phyloP scores from a whole-genome alignment of 2,888 invertebrate species.

The Frankliniella fusca region DNA sequence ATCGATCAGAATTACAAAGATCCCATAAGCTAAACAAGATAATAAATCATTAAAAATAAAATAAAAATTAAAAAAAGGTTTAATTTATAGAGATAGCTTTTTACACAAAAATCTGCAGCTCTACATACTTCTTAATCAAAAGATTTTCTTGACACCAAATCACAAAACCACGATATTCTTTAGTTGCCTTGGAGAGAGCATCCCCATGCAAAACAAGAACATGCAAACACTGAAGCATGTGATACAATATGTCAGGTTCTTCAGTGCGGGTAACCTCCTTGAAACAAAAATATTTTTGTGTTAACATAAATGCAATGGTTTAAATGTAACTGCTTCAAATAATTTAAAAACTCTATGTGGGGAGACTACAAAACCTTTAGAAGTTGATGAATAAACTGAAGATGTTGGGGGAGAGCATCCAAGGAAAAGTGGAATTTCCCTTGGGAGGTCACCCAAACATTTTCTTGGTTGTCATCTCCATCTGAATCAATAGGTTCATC shows the following conservation, averaged over 20 bases:
- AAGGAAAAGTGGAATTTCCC: conserved; percentile 89
- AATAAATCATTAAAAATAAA: neutral
- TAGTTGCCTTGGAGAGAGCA: conserved; percentile 77
- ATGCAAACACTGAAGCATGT: conserved; percentile 86
- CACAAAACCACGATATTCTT: conserved; percentile 86
- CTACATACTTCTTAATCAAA: conserved; percentile 78
- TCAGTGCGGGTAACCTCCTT: conserved; percentile 75
- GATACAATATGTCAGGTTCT: conserved; percentile 89
- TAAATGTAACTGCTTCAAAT: neutral
- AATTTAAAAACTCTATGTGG: neutral
- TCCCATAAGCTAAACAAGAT: conserved; percentile 74
- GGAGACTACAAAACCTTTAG: conserved; percentile 58
- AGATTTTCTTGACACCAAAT: conserved; percentile 96
- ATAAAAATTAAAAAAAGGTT: conserved; percentile 29
- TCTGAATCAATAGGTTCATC: conserved; percentile 66
- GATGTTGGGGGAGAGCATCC: conserved; percentile 82
- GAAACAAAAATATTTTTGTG: conserved; percentile 31
- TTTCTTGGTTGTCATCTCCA: conserved; percentile 69
- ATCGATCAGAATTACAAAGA: conserved; percentile 84
- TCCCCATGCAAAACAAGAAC: conserved; percentile 90
- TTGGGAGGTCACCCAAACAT: conserved; percentile 90
- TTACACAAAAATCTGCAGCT: conserved; percentile 15
- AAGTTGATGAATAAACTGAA: conserved; percentile 89
- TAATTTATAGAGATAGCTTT: conserved; percentile 24
- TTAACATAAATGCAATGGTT: conserved; percentile 11